A percentile compares a stretch with the other conserved stretches of the same genome.
These are phyloP conservation scores for Cephonodes hylas DNA, from an alignment of 2,888 invertebrate genomes.

Conservation along the genomic window DNA sequence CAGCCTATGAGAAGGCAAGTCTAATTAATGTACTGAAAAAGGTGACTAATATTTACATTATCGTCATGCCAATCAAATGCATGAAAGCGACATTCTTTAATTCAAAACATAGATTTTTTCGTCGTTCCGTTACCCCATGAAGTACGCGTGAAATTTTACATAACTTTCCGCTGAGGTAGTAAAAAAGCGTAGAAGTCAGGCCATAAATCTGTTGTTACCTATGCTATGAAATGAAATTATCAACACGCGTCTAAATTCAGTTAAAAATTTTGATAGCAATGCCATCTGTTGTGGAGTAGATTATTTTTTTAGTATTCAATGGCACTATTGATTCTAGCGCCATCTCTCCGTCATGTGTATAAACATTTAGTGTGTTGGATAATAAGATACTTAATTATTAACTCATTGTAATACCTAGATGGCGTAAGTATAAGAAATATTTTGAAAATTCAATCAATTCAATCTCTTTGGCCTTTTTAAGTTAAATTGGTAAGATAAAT, in stretches of 20 bases:
- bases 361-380: neutral
- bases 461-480: too few relatives aligned
- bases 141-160: conserved; percentile 12
- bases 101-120: neutral
- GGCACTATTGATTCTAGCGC: neutral
- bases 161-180: neutral
- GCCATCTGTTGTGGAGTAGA: conserved; percentile 49
- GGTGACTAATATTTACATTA: neutral
- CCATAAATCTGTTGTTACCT: neutral
- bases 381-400: neutral
- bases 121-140: neutral
- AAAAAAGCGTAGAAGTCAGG: neutral
- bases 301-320: conserved; percentile 6
- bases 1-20: too few relatives aligned
- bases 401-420: neutral
- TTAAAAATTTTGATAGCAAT: neutral
- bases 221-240: conserved; percentile 18
- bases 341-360: neutral
- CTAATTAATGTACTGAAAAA: too few relatives aligned
- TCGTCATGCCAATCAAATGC: neutral
- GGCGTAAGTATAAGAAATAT: neutral
- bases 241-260: neutral
- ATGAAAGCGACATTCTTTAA: neutral
- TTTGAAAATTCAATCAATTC: neutral
- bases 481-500: too few relatives aligned